Evolutionary conservation across 2,888 invertebrate species (phyloP), one percentile per base, ranked within the genome.

Genomic region (Hypselothyrea guttata): DNA sequence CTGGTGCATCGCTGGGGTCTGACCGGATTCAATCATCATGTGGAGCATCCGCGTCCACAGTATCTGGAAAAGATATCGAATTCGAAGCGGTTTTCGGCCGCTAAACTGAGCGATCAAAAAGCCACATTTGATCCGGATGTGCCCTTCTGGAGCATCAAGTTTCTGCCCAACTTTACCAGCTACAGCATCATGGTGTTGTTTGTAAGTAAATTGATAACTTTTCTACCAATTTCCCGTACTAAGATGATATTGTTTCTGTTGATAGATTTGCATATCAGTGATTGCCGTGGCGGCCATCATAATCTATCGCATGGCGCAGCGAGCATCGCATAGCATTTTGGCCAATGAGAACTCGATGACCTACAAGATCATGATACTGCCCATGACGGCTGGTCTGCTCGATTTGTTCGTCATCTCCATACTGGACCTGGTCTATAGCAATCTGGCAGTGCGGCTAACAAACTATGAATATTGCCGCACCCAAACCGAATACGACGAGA

Each of bases 401-500:
- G 96, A 96, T 91, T 91, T 97, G 76, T 90, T 93, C 41, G 93
- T 95, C 72, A 96, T 97, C 84, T 91, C 95, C 57, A 89, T 95
- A 54, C 91, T 97, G 61, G 96, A 96, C 88, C 92, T 92, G 86
- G 90, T 93, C 18, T 95, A 95, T 84, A 92, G 93, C 59, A 90
- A 91, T 81, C 81, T 94, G 61, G 95, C 95, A 0, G 91, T 92
- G 31, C 92, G 91, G 84, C 90, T 95, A 62, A 95, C 95, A 5
- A 94, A 95, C 88, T 91, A 94, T 90, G 94, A 95, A 90, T 91
- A 94, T 75, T 93, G 94, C 78, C 91, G 95, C 69, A 96, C 96
- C 0, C 95, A 96, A 90, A 94, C 94, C 3, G 95, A 96, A 89
- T 96, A 95, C 87, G 96, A 97, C 75, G 95, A 96, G 85, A 95